phyloP scores from a whole-genome alignment of 2,888 invertebrate species.

The Pristionchus arcanus region DNA sequence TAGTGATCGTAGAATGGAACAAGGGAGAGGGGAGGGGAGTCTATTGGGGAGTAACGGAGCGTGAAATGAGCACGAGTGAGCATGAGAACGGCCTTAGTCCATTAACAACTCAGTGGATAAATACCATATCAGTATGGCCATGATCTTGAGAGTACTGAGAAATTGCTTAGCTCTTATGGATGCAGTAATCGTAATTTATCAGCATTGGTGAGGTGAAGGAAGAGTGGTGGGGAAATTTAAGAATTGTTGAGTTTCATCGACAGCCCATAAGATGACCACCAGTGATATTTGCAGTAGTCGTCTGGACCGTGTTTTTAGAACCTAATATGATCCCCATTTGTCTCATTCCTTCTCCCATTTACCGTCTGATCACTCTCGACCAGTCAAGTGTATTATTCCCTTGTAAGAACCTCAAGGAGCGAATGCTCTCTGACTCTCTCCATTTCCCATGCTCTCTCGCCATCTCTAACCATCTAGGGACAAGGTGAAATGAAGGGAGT shows the following conservation, averaged over 20 bases:
- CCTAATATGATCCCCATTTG: background rate
- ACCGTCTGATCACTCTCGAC: background rate
- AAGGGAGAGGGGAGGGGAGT: background rate
- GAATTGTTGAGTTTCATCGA: background rate
- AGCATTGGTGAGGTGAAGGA: no score
- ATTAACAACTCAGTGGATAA: background rate
- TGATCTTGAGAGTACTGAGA: background rate
- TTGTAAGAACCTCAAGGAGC: conserved; percentile 33
- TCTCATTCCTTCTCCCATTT: background rate
- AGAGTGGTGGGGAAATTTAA: no score
- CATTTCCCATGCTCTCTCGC: background rate
- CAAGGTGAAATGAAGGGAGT: background rate
- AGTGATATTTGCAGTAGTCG: background rate
- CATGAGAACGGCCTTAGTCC: conserved; percentile 40
- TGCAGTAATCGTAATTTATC: no score
- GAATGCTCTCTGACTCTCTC: background rate
- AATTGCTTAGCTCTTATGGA: no score
- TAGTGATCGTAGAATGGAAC: background rate
- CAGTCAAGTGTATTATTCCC: conserved; percentile 37
- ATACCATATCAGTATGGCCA: background rate
- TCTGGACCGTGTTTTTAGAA: background rate
- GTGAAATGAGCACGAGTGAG: background rate
- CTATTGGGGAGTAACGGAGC: conserved; percentile 12
- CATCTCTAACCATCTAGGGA: background rate
- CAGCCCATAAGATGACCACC: background rate